A percentile compares a stretch with the other conserved stretches of the same genome.
Conservation (phyloP, 1,140 invertebrate genomes). For the Pseudomyrmex dendroicus region DNA sequence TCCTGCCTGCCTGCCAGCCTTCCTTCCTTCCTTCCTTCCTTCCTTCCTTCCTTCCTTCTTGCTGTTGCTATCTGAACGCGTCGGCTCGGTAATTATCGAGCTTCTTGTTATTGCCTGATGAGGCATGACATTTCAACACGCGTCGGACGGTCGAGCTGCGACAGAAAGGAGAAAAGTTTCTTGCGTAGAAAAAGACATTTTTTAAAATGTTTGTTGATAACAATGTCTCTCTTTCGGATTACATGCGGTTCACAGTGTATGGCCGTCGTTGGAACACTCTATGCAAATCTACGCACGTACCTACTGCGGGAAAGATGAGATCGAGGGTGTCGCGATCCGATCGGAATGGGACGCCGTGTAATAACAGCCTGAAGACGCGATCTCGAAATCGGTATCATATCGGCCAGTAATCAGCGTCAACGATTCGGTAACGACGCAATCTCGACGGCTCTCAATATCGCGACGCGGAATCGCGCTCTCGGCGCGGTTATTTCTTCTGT, state of each 20-base stretch:
- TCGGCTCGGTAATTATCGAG: constrained; percentile 42
- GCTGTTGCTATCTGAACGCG: constrained; percentile 24
- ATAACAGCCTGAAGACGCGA: constrained; percentile 30
- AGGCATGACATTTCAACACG: constrained; percentile 18
- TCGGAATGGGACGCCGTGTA: constrained; percentile 36
- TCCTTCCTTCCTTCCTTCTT: background rate
- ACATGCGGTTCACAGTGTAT: too few relatives aligned
- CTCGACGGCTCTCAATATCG: constrained; percentile 41
- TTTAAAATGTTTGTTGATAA: background rate
- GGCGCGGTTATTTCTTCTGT: constrained; percentile 12
- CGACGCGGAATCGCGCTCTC: constrained; percentile 32
- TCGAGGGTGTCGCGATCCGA: constrained; percentile 22
- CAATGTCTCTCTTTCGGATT: background rate
- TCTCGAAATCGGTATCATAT: constrained; percentile 58
- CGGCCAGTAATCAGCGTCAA: constrained; percentile 64
- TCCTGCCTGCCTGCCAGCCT: background rate
- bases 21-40: too few relatives aligned
- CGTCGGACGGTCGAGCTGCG: too few relatives aligned
- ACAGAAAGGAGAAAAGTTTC: too few relatives aligned
- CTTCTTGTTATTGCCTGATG: constrained; percentile 34
- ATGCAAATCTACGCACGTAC: constrained; percentile 9
- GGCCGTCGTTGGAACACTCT: too few relatives aligned
- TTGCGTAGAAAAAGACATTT: background rate
- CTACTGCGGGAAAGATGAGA: background rate
- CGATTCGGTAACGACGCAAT: constrained; percentile 48